Percentiles rank a stretch among this genome's conserved stretches.
These are phyloP conservation scores for Uloborus diversus DNA, from an alignment of 1,140 invertebrate genomes.

Conservation along the genomic window DNA sequence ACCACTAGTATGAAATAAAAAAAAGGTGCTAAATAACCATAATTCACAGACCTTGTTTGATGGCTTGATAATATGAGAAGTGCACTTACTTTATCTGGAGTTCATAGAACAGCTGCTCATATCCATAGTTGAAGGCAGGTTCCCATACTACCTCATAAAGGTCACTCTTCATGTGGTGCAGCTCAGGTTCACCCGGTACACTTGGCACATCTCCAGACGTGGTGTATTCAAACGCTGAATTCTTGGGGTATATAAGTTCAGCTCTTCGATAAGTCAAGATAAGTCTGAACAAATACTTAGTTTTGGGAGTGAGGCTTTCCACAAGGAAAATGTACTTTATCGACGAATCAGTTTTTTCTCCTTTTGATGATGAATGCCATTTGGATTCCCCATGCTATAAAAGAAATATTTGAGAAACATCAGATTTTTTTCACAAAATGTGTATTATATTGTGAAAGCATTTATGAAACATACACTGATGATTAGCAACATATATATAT, in stretches of 20 bases:
- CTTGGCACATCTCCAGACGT: conserved; percentile 73
- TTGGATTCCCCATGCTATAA: no score
- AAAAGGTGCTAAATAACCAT: no score
- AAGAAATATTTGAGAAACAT: no score
- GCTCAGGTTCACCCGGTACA: conserved; percentile 67
- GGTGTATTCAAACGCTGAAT: conserved; percentile 76
- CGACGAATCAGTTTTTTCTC: no score
- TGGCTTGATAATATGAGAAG: no score
- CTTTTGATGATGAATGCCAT: no score
- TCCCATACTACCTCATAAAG: conserved; percentile 80
- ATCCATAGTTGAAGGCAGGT: conserved; percentile 74
- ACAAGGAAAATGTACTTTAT: conserved; percentile 58
- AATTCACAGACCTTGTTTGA: no score
- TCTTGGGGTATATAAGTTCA: conserved; percentile 74
- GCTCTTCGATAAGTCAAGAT: conserved; percentile 73
- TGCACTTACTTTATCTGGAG: conserved; percentile 59
- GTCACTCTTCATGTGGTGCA: conserved; percentile 70
- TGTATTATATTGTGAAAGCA: no score
- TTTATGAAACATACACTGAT: no score
- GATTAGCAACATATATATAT: no score
- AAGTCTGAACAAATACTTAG: conserved; percentile 78
- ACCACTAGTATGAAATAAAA: no score
- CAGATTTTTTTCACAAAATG: no score
- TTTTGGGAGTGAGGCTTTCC: conserved; percentile 73
- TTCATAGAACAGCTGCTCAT: conserved; percentile 61